Percentiles rank a stretch among this genome's conserved stretches.
phyloP scores from a whole-genome alignment of 2,888 invertebrate genomes.

The Rugalucina vietnamica region DNA sequence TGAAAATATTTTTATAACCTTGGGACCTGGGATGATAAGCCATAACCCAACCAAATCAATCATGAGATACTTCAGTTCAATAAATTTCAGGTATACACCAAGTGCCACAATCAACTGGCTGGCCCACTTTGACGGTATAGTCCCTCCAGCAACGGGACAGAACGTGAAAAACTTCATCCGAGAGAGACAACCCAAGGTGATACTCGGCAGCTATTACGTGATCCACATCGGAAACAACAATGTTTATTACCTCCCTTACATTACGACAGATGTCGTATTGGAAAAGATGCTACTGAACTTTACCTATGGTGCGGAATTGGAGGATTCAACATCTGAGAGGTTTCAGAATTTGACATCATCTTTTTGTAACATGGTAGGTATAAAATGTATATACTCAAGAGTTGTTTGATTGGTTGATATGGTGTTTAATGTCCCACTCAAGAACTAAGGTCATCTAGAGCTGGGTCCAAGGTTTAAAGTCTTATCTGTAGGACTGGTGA shows the following conservation, averaged over 20 bases:
- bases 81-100: background rate
- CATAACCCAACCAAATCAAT: too few species aligned
- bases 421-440: too few species aligned
- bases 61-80: too few species aligned
- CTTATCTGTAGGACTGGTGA: too few species aligned
- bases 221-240: slow-evolving; percentile 34
- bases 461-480: too few species aligned
- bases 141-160: background rate
- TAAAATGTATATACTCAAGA: too few species aligned
- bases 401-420: too few species aligned
- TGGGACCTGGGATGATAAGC: too few species aligned
- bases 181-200: background rate
- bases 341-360: slow-evolving; percentile 51
- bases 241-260: slow-evolving; percentile 30
- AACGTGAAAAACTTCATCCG: background rate
- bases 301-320: slow-evolving; percentile 53
- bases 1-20: too few species aligned
- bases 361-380: slow-evolving; percentile 68
- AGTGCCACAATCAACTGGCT: background rate
- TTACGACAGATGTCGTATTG: slow-evolving; percentile 42
- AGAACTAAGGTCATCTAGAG: too few species aligned
- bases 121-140: background rate
- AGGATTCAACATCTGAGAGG: slow-evolving; percentile 44
- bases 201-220: slow-evolving; percentile 23
- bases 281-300: slow-evolving; percentile 64